phyloP scores from a whole-genome alignment of 2,797 vertebrate species.

The Siniperca scherzeri region DNA sequence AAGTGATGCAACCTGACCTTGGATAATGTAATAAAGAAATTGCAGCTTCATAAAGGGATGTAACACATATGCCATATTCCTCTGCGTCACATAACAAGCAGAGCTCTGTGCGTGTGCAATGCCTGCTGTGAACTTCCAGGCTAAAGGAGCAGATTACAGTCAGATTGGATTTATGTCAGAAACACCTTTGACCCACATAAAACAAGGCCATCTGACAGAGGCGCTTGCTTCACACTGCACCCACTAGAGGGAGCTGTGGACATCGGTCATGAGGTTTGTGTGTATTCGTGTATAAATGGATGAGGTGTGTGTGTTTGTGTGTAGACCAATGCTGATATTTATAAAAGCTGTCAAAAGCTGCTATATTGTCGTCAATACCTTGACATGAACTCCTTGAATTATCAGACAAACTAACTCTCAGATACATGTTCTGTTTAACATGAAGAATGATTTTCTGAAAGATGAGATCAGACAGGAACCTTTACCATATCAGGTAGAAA shows the following conservation, averaged over 20 bases:
- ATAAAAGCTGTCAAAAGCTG: not conserved
- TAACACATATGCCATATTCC: not conserved
- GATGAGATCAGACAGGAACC: not conserved
- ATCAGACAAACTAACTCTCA: not conserved
- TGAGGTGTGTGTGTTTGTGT: slow-evolving; percentile 9
- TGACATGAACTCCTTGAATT: not conserved
- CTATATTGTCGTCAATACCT: too few relatives aligned
- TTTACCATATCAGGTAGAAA: not conserved
- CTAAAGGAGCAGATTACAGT: slow-evolving; percentile 29
- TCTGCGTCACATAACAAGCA: not conserved
- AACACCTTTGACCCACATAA: slow-evolving; percentile 43
- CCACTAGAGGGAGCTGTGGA: slow-evolving; percentile 57
- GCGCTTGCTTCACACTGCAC: not conserved
- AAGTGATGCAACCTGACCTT: not conserved
- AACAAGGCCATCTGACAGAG: not conserved
- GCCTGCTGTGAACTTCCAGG: slow-evolving; percentile 8
- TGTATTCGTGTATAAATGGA: not conserved
- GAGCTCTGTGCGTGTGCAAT: not conserved
- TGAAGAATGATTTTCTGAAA: not conserved
- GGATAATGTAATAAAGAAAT: not conserved
- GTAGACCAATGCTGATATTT: not conserved
- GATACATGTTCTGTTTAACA: not conserved
- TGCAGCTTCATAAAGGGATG: not conserved
- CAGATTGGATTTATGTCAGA: slow-evolving; percentile 26
- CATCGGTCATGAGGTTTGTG: not conserved